Percentiles rank a stretch among this genome's conserved stretches.
Conservation (phyloP, 2,797 vertebrate species). For the Champsocephalus gunnari region DNA sequence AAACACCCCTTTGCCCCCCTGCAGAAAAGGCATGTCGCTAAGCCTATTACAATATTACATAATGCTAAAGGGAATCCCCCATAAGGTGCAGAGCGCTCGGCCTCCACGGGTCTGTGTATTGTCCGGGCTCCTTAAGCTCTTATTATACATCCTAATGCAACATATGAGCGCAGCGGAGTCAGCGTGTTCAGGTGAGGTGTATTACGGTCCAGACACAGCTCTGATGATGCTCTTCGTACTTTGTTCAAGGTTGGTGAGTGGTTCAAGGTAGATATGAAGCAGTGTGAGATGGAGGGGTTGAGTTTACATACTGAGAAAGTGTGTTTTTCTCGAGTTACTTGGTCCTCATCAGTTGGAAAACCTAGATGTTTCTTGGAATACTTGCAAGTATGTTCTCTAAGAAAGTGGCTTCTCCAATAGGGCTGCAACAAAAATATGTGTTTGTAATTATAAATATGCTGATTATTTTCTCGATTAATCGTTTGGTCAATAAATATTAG, state of each 20-base stretch:
- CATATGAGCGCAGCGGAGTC: conserved; percentile 23
- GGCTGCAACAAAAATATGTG: too few relatives aligned
- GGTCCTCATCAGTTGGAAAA: not conserved
- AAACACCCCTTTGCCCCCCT: conserved; percentile 40
- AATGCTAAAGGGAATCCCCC: conserved; percentile 71
- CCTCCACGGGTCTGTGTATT: conserved; percentile 44
- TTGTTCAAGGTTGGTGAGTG: conserved; percentile 27
- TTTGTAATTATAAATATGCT: too few relatives aligned
- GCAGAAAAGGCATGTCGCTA: conserved; percentile 55
- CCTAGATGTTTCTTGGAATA: not conserved
- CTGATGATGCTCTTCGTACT: conserved; percentile 11
- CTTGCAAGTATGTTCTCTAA: not conserved
- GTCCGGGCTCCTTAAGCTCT: conserved; percentile 54
- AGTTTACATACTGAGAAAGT: not conserved
- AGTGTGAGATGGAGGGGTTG: conserved; percentile 4
- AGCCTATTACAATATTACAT: conserved; percentile 75
- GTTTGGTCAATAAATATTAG: too few relatives aligned
- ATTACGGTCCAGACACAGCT: conserved; percentile 23
- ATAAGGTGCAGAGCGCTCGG: conserved; percentile 57
- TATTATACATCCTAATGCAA: conserved; percentile 59
- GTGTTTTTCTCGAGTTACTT: not conserved
- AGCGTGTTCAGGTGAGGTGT: conserved; percentile 38
- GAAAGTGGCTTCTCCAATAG: not conserved
- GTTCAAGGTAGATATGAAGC: conserved; percentile 13
- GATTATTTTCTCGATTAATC: too few relatives aligned